These are phyloP conservation scores for Callyntrura guangdongensis DNA, from an alignment of 2,888 invertebrate species.

Conservation along the genomic window DNA sequence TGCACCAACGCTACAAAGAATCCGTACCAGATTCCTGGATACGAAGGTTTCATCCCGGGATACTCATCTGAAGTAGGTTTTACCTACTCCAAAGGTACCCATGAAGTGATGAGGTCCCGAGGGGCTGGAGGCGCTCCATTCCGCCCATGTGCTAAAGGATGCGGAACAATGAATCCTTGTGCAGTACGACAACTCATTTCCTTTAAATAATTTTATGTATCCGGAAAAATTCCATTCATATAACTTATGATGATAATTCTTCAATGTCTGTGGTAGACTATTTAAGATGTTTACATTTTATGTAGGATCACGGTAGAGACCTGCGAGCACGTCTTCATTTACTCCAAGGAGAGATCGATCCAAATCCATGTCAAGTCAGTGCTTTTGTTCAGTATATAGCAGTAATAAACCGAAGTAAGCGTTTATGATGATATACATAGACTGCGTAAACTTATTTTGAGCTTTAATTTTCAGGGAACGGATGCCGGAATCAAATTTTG, in stretches of 20 bases:
- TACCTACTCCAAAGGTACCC: conserved; percentile 78
- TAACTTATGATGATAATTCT: too few species aligned
- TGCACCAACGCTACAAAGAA: conserved; percentile 77
- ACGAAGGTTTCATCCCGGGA: conserved; percentile 79
- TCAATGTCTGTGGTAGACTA: neutral
- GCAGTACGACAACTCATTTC: conserved; percentile 58
- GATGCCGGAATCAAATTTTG: conserved; percentile 81
- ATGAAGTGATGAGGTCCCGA: conserved; percentile 76
- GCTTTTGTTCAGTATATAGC: too few species aligned
- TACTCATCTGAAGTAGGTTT: conserved; percentile 61
- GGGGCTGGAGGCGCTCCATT: conserved; percentile 62
- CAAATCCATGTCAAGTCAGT: conserved; percentile 81
- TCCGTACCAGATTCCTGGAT: conserved; percentile 83
- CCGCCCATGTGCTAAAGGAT: conserved; percentile 68
- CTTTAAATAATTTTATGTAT: too few species aligned
- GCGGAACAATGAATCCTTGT: conserved; percentile 80
- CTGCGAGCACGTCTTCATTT: conserved; percentile 80
- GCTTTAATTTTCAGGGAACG: conserved; percentile 67
- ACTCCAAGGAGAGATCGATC: conserved; percentile 83
- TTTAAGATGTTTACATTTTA: neutral
- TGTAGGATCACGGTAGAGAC: conserved; percentile 80
- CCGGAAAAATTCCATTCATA: too few species aligned
- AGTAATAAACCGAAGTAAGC: too few species aligned
- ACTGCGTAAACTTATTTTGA: neutral
- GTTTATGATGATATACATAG: neutral